Evolutionary conservation across 1,140 invertebrate species (phyloP), one percentile per base, ranked within the genome.

Genomic region (Bombus superbus): DNA sequence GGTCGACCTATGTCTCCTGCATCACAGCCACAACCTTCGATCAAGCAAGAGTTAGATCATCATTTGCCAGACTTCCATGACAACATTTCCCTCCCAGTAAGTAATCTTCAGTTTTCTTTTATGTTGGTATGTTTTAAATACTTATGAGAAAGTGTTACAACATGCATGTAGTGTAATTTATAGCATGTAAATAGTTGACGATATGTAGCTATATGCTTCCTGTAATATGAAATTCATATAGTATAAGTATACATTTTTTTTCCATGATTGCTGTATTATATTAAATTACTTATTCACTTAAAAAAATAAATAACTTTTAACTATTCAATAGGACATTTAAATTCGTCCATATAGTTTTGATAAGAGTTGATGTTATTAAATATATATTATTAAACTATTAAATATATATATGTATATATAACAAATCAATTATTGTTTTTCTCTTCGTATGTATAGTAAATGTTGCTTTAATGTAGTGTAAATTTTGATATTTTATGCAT

Each of bases 41-140:
- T 97, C 94, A 97, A 97, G 94, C 96, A 97, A 94, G 96, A 97
- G 92, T 92, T 96, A 92, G 95, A 95, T 81, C 94, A 95, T 90
- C 95, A 95, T 76, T 94, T 95, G 91, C 90, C 94, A 90, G 94
- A 95, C 88, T 95, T 95, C 91, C 95, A 95, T 91, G 94, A 95
- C 92, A 94, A 95, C 91, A 94, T 95, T 87, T 94, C 95, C 88
- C 92, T 95, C 85, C 93, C 94, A 90, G 95, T 95, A 93, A 95
- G 95, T 90, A 83, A 83, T 1, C 18, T 22, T 53, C 6, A 53
- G 47, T 13, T n/a, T 62, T 59, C 81, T 64, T 86, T 64, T 40
- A 8, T 38, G 6, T n/a, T 10, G 57, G 9, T 15, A 53, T 0
- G 22, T 66, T 72, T 13, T 62, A 71, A 10, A 47, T 25, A 18